Percentiles rank a stretch among this genome's conserved stretches.
Conservation (phyloP, 1,140 invertebrate genomes). For the Stegodyphus mimosarum region DNA sequence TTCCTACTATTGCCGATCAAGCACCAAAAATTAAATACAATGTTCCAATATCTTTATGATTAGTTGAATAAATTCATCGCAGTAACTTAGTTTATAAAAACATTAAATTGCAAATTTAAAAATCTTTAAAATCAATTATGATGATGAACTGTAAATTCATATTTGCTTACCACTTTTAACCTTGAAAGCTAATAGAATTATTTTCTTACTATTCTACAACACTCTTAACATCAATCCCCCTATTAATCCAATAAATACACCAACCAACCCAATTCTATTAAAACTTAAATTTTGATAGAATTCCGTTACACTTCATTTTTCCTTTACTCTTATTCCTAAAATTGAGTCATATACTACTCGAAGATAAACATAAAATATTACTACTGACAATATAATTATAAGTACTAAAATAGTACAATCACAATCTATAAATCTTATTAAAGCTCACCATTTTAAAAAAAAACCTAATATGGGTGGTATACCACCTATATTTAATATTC, state of each 20-base stretch:
- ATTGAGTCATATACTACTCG: slow-evolving; percentile 2
- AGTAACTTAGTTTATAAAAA: slow-evolving; percentile 1
- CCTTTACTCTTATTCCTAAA: background rate
- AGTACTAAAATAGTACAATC: too few species aligned
- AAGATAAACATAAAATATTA: slow-evolving; percentile 32
- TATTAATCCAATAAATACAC: too few species aligned
- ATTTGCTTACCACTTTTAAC: background rate
- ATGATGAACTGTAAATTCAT: background rate
- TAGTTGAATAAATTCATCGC: slow-evolving; percentile 75
- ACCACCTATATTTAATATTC: slow-evolving; percentile 1
- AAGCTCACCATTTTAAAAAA: slow-evolving; percentile 5
- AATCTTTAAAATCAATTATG: background rate
- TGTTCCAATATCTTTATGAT: slow-evolving; percentile 82
- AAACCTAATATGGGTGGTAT: slow-evolving; percentile 12
- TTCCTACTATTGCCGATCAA: slow-evolving; percentile 76
- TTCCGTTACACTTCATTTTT: too few species aligned
- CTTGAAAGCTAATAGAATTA: background rate
- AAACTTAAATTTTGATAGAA: too few species aligned
- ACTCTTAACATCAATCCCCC: background rate
- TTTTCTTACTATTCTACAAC: background rate
- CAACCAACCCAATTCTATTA: too few species aligned
- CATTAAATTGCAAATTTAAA: slow-evolving; percentile 36
- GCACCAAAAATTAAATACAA: slow-evolving; percentile 80
- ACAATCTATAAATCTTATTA: slow-evolving; percentile 2
- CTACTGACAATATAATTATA: background rate